Conservation (phyloP, 2,113 vertebrate genomes). For the Tor tambroides region DNA sequence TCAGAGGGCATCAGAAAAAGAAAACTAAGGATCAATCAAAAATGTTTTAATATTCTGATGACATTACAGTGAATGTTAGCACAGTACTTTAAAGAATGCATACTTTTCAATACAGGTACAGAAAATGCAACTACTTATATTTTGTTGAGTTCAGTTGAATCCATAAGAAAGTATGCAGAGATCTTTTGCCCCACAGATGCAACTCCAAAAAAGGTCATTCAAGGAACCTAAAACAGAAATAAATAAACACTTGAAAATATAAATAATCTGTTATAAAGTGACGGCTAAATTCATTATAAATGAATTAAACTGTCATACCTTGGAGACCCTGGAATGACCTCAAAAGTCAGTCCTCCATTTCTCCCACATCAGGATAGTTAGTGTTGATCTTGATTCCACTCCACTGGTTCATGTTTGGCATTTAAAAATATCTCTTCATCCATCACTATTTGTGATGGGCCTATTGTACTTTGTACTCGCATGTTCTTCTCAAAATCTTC, state of each 20-base stretch:
- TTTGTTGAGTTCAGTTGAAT: not conserved
- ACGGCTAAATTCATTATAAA: not conserved
- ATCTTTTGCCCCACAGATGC: not conserved
- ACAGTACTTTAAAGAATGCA: not conserved
- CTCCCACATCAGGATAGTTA: not conserved
- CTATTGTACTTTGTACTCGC: not conserved
- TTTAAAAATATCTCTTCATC: slow-evolving; percentile 25
- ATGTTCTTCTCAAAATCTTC: not conserved
- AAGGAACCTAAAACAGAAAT: slow-evolving; percentile 12
- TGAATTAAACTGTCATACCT: not conserved
- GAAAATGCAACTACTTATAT: not conserved
- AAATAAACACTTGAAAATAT: not conserved
- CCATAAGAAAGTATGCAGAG: not conserved
- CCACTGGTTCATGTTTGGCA: slow-evolving; percentile 27
- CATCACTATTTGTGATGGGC: not conserved
- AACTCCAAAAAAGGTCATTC: not conserved
- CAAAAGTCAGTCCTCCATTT: not conserved
- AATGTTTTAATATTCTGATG: not conserved
- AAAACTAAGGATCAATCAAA: not conserved
- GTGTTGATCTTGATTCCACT: slow-evolving; percentile 12
- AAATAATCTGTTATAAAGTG: not conserved
- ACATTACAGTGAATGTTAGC: not conserved
- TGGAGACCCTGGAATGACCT: not conserved
- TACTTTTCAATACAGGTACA: not conserved
- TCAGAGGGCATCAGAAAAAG: not conserved